Evolutionary conservation across 64 coral and sea anemone species (phyloP).

Genomic region (Pocillopora damicornis): DNA sequence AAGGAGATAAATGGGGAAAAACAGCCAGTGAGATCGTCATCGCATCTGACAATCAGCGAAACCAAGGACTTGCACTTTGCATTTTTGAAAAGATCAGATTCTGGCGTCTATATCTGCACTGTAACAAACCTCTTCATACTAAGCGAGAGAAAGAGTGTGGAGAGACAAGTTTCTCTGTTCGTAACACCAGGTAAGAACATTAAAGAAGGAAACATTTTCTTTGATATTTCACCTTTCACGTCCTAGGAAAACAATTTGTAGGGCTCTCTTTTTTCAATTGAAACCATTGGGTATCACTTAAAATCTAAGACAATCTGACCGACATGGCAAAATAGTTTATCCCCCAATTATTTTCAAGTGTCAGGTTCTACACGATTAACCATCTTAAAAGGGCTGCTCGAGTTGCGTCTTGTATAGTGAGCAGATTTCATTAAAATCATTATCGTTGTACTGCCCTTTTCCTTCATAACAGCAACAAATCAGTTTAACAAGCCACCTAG

Average conservation of each 20-base stretch:
- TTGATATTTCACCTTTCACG: no score
- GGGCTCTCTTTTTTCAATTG: no score
- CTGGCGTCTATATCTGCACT: constrained; percentile 64
- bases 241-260: no score
- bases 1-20: constrained; percentile 15
- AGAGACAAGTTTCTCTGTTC: constrained; percentile 40
- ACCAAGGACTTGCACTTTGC: constrained; percentile 78
- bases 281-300: no score
- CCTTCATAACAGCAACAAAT: constrained; percentile 2
- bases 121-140: constrained; percentile 55
- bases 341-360: no score
- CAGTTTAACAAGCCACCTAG: constrained; percentile 45
- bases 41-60: constrained; percentile 64
- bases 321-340: no score
- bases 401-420: no score
- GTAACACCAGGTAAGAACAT: constrained; percentile 59
- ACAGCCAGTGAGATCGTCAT: constrained; percentile 25
- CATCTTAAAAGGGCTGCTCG: no score
- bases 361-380: no score
- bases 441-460: background rate
- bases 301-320: no score
- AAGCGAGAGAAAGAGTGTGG: background rate
- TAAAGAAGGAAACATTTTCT: background rate
- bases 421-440: background rate
- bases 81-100: constrained; percentile 32